phyloP scores from a whole-genome alignment of 1,140 invertebrate genomes.

The Drosophila burlai region DNA sequence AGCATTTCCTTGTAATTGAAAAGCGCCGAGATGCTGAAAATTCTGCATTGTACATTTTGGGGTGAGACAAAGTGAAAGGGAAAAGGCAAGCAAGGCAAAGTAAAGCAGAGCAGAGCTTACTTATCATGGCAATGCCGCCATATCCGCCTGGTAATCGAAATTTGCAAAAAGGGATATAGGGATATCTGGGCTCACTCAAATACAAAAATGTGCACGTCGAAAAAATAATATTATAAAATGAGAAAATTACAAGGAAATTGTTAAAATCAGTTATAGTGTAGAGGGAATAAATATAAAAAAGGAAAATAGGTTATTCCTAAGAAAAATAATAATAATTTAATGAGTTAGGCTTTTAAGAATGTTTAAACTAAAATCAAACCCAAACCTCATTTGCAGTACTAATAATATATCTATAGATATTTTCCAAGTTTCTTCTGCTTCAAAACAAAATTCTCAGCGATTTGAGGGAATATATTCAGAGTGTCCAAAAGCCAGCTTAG shows the following conservation, averaged over 20 bases:
- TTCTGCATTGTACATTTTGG: conserved; percentile 26
- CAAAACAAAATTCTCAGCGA: neutral
- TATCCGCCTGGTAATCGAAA: conserved; percentile 77
- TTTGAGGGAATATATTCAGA: neutral
- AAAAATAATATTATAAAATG: neutral
- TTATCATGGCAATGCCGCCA: conserved; percentile 59
- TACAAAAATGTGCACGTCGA: conserved; percentile 2
- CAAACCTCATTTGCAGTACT: neutral
- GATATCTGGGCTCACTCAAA: conserved; percentile 24
- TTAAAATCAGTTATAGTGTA: too few relatives aligned
- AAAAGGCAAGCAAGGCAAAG: conserved; percentile 3
- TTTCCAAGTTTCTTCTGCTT: neutral
- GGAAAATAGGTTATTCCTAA: too few relatives aligned
- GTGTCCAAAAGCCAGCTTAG: too few relatives aligned
- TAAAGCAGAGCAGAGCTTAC: conserved; percentile 29
- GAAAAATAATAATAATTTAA: neutral
- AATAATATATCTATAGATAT: neutral
- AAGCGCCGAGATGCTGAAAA: conserved; percentile 44
- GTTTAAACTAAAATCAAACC: neutral
- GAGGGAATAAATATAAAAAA: too few relatives aligned
- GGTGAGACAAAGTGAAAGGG: conserved; percentile 30
- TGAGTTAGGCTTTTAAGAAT: neutral
- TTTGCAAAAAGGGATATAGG: conserved; percentile 50
- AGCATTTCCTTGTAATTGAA: conserved; percentile 63
- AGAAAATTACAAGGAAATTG: neutral